These are phyloP conservation scores for Pseudolaguvia tuberculata DNA, from an alignment of 2,113 vertebrate genomes.

Conservation along the genomic window DNA sequence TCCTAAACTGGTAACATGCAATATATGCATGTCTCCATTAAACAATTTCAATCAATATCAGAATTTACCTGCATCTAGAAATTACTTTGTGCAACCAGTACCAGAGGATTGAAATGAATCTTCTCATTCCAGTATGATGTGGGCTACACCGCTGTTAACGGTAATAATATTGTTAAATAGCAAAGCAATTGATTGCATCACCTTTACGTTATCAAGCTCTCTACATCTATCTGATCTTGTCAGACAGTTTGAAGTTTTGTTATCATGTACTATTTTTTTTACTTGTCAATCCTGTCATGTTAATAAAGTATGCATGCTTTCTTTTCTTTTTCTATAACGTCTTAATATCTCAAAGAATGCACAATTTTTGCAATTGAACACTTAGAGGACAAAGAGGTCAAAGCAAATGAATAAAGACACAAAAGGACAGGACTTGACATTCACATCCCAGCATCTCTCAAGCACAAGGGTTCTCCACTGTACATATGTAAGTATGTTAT, in stretches of 20 bases:
- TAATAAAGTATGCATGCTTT: constrained; percentile 46
- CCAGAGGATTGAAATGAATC: constrained; percentile 26
- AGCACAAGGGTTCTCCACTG: constrained; percentile 74
- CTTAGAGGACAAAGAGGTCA: constrained; percentile 54
- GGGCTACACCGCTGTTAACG: constrained; percentile 3
- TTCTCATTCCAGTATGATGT: constrained; percentile 30
- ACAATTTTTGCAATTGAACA: constrained; percentile 58
- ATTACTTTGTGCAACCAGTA: constrained; percentile 69
- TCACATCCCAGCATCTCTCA: constrained; percentile 65
- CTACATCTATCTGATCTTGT: neutral
- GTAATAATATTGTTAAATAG: neutral
- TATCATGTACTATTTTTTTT: constrained; percentile 48
- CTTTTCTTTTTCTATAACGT: constrained; percentile 46
- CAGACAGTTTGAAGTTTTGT: constrained; percentile 16
- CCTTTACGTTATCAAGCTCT: constrained; percentile 9
- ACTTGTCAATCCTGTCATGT: constrained; percentile 49
- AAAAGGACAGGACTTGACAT: constrained; percentile 55
- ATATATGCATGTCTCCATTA: constrained; percentile 16
- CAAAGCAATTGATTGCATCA: constrained; percentile 5
- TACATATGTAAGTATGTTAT: constrained; percentile 76
- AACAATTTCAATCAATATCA: constrained; percentile 41
- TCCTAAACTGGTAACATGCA: neutral
- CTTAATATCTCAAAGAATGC: constrained; percentile 52
- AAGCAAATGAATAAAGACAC: constrained; percentile 54
- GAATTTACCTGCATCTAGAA: constrained; percentile 24